Percentiles rank a stretch among this genome's conserved stretches.
phyloP scores from a whole-genome alignment of 1,140 invertebrate genomes.

The Temnothorax nylanderi region DNA sequence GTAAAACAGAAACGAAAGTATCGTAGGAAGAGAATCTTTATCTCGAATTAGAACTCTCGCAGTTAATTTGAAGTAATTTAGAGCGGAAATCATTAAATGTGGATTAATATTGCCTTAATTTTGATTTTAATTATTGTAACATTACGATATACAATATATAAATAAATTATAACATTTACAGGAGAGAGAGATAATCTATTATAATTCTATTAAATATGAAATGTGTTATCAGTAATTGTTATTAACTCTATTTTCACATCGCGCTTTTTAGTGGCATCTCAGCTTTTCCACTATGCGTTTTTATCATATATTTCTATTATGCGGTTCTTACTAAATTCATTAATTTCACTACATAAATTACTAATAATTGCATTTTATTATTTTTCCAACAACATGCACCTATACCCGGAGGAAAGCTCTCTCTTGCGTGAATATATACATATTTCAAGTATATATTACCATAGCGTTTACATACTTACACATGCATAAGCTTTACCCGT shows the following conservation, averaged over 20 bases:
- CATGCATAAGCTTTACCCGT: background rate
- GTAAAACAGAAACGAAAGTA: background rate
- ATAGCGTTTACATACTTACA: background rate
- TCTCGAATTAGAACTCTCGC: background rate
- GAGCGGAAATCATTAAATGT: background rate
- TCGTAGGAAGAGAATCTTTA: background rate
- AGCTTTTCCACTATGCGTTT: background rate
- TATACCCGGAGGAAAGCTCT: background rate
- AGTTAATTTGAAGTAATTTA: background rate
- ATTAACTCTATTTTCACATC: background rate
- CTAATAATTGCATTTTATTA: conserved; percentile 6
- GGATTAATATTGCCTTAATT: background rate
- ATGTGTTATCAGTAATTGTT: background rate
- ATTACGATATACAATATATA: background rate
- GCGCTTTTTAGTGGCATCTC: background rate
- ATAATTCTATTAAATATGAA: background rate
- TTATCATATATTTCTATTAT: background rate
- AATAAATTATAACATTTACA: background rate
- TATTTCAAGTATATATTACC: background rate
- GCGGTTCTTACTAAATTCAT: background rate
- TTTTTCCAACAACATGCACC: background rate
- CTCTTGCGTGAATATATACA: background rate
- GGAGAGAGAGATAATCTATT: background rate
- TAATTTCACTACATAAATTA: background rate
- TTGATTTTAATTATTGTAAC: background rate